Evolutionary conservation across 2,113 vertebrate species (phyloP).

Genomic region (Podilymbus podiceps): DNA sequence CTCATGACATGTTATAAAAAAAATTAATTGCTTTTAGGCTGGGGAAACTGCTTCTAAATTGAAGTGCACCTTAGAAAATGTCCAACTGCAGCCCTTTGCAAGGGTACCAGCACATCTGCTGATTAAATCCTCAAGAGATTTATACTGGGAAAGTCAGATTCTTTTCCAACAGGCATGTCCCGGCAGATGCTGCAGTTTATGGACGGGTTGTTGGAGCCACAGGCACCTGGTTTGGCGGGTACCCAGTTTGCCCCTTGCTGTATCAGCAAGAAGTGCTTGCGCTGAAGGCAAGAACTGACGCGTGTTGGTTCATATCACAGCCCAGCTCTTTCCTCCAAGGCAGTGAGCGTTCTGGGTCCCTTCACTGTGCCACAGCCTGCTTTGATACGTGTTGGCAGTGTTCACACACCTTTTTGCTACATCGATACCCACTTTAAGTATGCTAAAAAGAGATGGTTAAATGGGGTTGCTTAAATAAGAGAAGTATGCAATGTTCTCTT

Average conservation of each 20-base stretch:
- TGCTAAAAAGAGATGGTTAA: background rate
- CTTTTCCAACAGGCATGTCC: background rate
- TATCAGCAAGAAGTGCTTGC: background rate
- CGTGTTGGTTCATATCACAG: background rate
- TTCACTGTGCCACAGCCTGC: background rate
- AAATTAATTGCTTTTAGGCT: background rate
- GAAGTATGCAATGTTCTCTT: background rate
- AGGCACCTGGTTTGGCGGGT: background rate
- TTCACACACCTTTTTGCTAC: background rate
- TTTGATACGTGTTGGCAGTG: background rate
- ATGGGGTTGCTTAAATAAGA: background rate
- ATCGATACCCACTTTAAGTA: rapidly evolving
- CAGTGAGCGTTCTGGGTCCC: rapidly evolving
- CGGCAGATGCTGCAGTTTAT: background rate
- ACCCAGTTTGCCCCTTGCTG: background rate
- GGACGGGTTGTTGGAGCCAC: background rate
- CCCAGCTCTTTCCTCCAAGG: background rate
- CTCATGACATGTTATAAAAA: background rate
- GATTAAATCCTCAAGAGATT: background rate
- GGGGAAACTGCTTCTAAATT: background rate
- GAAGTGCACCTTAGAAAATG: background rate
- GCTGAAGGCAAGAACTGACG: background rate
- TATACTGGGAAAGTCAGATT: background rate
- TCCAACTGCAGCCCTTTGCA: background rate
- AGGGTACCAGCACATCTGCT: background rate